Evolutionary conservation across 2,888 invertebrate species (phyloP).

Genomic region (Luperina nickerlii): DNA sequence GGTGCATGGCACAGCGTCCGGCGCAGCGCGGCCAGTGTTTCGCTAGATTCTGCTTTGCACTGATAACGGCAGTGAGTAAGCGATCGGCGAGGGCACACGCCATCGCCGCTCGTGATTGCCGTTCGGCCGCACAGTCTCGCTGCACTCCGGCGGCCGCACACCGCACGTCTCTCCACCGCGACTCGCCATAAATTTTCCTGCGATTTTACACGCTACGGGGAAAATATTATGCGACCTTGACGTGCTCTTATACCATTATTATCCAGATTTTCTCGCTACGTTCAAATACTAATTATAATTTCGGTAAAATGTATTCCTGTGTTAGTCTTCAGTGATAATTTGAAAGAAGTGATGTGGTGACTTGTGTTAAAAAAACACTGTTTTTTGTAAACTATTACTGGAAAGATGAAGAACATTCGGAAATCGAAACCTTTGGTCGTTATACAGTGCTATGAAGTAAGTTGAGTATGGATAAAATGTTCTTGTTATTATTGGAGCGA

Average conservation of each 20-base stretch:
- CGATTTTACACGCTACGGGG: constrained; percentile 80
- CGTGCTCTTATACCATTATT: constrained; percentile 73
- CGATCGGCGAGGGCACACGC: constrained; percentile 58
- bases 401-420: constrained; percentile 81
- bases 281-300: constrained; percentile 65
- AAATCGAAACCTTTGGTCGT: constrained; percentile 89
- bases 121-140: constrained; percentile 72
- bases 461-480: constrained; percentile 72
- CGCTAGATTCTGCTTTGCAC: constrained; percentile 81
- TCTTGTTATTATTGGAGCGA: constrained; percentile 73
- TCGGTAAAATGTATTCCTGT: constrained; percentile 53
- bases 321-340: constrained; percentile 49
- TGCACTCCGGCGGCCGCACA: constrained; percentile 70
- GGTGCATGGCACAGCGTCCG: constrained; percentile 48
- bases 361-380: constrained; percentile 49
- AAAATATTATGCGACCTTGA: constrained; percentile 85
- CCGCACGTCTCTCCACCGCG: constrained; percentile 55
- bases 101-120: constrained; percentile 59
- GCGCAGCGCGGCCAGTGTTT: constrained; percentile 67
- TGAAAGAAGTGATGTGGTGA: constrained; percentile 61
- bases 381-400: constrained; percentile 25
- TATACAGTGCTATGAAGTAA: constrained; percentile 91
- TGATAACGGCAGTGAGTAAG: constrained; percentile 79
- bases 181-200: constrained; percentile 60
- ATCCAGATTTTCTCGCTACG: constrained; percentile 70